These are phyloP conservation scores for Procambarus virginalis DNA, from an alignment of 1,140 invertebrate species.

Conservation along the genomic window DNA sequence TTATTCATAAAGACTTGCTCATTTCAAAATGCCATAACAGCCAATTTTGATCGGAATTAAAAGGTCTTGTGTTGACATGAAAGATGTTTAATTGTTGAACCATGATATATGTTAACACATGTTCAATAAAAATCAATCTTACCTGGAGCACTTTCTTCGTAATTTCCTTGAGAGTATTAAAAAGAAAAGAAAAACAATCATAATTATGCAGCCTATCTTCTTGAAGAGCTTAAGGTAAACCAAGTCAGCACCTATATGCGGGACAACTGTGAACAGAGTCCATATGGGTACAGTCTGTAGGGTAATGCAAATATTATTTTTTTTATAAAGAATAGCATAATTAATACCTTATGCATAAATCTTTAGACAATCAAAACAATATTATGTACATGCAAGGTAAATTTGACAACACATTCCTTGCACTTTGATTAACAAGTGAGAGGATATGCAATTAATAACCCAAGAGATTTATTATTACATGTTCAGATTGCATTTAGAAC, in stretches of 20 bases:
- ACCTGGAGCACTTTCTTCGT: constrained; percentile 61
- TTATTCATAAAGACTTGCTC: no score
- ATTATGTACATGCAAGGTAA: not conserved
- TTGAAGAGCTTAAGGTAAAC: not conserved
- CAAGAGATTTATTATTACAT: not conserved
- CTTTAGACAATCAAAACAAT: not conserved
- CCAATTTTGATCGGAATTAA: no score
- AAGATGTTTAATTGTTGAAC: no score
- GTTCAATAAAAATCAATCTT: not conserved
- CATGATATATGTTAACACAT: not conserved
- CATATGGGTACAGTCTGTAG: not conserved
- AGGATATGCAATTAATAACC: not conserved
- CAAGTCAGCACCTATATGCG: not conserved
- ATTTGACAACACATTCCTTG: no score
- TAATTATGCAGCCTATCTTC: constrained; percentile 27
- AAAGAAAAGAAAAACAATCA: constrained; percentile 36
- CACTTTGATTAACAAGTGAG: not conserved
- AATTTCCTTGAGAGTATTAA: constrained; percentile 44
- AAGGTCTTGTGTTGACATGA: no score
- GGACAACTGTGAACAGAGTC: constrained; percentile 3
- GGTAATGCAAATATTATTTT: not conserved
- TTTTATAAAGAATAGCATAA: not conserved
- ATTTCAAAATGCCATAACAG: no score
- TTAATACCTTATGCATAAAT: not conserved
- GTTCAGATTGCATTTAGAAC: not conserved